Evolutionary conservation across 2,113 vertebrate species (phyloP).

Genomic region (Pteropus alecto): DNA sequence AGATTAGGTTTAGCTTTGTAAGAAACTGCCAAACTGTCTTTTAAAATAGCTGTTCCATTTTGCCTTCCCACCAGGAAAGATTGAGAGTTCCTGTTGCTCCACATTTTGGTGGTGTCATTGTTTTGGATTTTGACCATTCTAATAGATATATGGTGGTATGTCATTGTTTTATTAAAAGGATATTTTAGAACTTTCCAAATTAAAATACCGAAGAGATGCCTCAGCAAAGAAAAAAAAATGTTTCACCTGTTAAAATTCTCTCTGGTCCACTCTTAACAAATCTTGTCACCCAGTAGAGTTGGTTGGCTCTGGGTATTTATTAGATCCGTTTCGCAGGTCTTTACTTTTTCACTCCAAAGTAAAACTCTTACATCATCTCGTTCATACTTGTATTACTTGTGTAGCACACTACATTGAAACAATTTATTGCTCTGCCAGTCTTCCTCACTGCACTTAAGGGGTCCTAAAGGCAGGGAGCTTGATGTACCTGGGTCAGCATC

Average conservation of each 20-base stretch:
- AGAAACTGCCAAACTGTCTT: not conserved
- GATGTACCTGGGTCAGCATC: not conserved
- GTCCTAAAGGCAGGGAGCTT: not conserved
- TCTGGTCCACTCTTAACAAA: not conserved
- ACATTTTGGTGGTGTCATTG: not conserved
- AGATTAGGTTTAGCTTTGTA: not conserved
- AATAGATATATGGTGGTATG: not conserved
- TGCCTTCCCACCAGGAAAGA: not conserved
- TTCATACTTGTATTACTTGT: not conserved
- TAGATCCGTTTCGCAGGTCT: not conserved
- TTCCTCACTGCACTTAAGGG: not conserved
- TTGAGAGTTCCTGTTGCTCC: not conserved
- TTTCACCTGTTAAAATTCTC: not conserved
- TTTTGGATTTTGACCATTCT: not conserved
- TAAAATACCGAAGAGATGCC: not conserved
- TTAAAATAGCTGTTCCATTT: not conserved
- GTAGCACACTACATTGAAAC: not conserved
- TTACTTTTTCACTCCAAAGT: not conserved
- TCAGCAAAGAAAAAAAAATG: not conserved
- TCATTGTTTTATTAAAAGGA: not conserved
- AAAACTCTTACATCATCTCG: not conserved
- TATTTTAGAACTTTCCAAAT: not conserved
- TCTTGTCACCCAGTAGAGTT: not conserved
- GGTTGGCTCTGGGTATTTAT: not conserved
- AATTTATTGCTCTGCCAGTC: not conserved